phyloP scores from a whole-genome alignment of 1,140 invertebrate species.

The Meloidogyne exigua region DNA sequence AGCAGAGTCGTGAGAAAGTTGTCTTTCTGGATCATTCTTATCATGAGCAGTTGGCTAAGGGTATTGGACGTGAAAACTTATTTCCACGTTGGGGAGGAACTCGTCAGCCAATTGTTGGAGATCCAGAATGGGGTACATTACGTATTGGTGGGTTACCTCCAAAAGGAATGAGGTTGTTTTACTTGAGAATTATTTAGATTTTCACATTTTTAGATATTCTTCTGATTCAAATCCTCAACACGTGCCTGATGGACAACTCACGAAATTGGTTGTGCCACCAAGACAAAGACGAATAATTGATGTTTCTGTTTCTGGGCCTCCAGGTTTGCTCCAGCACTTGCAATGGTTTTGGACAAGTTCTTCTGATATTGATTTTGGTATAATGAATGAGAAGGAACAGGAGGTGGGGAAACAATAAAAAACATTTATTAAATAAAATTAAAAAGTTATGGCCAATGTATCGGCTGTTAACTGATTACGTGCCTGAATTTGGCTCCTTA shows the following conservation, averaged over 20 bases:
- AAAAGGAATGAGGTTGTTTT: constrained; percentile 25
- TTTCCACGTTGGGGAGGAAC: constrained; percentile 40
- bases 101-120: constrained; percentile 13
- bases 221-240: constrained; percentile 39
- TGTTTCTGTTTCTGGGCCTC: constrained; percentile 17
- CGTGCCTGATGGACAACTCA: constrained; percentile 29
- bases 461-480: constrained; percentile 39
- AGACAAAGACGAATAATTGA: constrained; percentile 31
- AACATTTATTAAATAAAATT: constrained; percentile 27
- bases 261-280: constrained; percentile 40
- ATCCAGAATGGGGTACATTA: constrained; percentile 34
- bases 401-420: constrained; percentile 15
- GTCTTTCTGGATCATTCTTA: constrained; percentile 31
- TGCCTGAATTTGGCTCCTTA: constrained; percentile 37
- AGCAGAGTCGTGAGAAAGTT: constrained; percentile 44
- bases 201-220: constrained; percentile 33
- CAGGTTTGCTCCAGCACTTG: constrained; percentile 8
- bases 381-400: constrained; percentile 12
- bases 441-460: constrained; percentile 35
- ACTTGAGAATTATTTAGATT: constrained; percentile 20
- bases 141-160: constrained; percentile 42
- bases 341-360: constrained; percentile 42
- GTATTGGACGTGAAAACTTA: constrained; percentile 39
- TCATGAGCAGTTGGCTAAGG: constrained; percentile 26
- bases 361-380: constrained; percentile 37